A percentile compares a stretch with the other conserved stretches of the same genome.
phyloP scores from a whole-genome alignment of 1,140 invertebrate genomes.

The Harpegnathos saltator region DNA sequence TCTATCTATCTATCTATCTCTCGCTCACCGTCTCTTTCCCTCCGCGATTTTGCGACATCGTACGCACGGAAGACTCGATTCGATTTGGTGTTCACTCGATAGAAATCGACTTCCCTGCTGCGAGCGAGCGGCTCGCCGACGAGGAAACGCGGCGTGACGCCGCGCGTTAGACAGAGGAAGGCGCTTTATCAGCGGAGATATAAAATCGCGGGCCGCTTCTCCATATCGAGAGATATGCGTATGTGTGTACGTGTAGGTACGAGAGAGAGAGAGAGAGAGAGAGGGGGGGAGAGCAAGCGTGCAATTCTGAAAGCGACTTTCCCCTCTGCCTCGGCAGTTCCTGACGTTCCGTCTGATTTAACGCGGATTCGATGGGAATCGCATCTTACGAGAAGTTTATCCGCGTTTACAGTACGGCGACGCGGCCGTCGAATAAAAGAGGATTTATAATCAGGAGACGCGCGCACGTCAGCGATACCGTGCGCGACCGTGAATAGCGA shows the following conservation, averaged over 20 bases:
- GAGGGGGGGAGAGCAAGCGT: no score
- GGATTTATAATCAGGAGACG: slow-evolving; percentile 59
- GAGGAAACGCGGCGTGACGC: not conserved
- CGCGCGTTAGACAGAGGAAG: slow-evolving; percentile 56
- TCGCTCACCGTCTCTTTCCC: slow-evolving; percentile 15
- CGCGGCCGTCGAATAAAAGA: slow-evolving; percentile 37
- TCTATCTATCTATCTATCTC: not conserved
- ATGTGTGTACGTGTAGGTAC: no score
- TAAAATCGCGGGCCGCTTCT: slow-evolving; percentile 56
- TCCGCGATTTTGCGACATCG: slow-evolving; percentile 32
- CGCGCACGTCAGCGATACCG: not conserved
- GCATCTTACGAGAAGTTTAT: slow-evolving; percentile 60
- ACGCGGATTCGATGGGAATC: slow-evolving; percentile 64
- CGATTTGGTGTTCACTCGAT: slow-evolving; percentile 56
- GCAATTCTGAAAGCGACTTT: slow-evolving; percentile 55
- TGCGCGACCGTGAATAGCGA: no score
- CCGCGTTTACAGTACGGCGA: slow-evolving; percentile 52
- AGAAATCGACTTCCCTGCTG: slow-evolving; percentile 60
- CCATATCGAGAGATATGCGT: slow-evolving; percentile 20
- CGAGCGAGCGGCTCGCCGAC: slow-evolving; percentile 1
- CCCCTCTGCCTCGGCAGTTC: not conserved
- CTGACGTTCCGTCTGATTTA: slow-evolving; percentile 64
- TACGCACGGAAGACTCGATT: slow-evolving; percentile 40
- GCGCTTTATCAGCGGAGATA: slow-evolving; percentile 68
- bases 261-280: no score